phyloP scores from a whole-genome alignment of 2,797 vertebrate species.

The Fistularia tabacaria region DNA sequence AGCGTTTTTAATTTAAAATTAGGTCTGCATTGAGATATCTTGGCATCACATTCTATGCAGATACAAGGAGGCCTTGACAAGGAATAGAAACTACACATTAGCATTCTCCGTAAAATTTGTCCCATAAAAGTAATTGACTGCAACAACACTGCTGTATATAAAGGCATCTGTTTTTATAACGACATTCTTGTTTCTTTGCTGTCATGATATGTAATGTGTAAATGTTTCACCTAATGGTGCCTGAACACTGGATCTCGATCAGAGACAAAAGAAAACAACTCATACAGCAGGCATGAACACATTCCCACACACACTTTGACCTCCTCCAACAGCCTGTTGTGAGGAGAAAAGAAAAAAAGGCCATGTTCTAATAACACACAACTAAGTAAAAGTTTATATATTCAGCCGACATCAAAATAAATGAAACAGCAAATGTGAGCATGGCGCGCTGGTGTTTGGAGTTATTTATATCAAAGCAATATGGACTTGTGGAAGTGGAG shows the following conservation, averaged over 20 bases:
- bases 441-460: conserved; percentile 27
- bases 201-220: not conserved
- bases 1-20: too few relatives aligned
- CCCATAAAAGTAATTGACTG: too few relatives aligned
- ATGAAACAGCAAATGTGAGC: conserved; percentile 59
- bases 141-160: too few relatives aligned
- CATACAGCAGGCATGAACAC: not conserved
- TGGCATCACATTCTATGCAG: too few relatives aligned
- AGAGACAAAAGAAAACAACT: conserved; percentile 11
- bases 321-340: conserved; percentile 9
- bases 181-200: too few relatives aligned
- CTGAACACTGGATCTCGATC: conserved; percentile 20
- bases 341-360: conserved; percentile 25
- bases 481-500: conserved; percentile 42
- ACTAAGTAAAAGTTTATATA: conserved; percentile 76
- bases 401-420: conserved; percentile 72
- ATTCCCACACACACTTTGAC: conserved; percentile 4
- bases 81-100: too few relatives aligned
- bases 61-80: too few relatives aligned
- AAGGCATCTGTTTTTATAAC: too few relatives aligned
- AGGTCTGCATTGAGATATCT: too few relatives aligned
- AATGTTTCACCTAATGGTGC: not conserved
- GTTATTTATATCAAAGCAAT: conserved; percentile 54
- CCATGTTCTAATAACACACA: conserved; percentile 63
- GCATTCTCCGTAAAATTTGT: too few relatives aligned